Percentiles rank a stretch among this genome's conserved stretches.
Evolutionary conservation across 2,797 vertebrate species (phyloP).

Genomic region (Paramormyrops hopkinsi): DNA sequence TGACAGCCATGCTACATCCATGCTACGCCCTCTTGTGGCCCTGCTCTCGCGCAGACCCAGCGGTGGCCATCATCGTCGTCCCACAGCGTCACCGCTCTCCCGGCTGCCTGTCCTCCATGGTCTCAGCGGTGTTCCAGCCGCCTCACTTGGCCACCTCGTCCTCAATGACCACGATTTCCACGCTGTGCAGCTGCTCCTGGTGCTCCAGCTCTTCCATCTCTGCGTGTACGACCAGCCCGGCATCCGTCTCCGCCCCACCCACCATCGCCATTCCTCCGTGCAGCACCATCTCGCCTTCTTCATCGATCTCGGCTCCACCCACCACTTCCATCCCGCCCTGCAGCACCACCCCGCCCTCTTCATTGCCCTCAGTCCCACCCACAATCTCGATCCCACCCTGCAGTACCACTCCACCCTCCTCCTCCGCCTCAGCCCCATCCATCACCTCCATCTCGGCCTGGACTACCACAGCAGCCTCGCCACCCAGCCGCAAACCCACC

Average conservation of each 20-base stretch:
- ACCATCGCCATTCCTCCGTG: neutral
- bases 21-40: neutral
- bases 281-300: neutral
- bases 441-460: conserved; percentile 56
- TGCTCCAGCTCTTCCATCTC: conserved; percentile 53
- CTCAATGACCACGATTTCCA: conserved; percentile 68
- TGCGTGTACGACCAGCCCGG: neutral
- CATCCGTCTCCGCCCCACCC: neutral
- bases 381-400: neutral
- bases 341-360: neutral
- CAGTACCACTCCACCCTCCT: conserved; percentile 28
- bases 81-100: neutral
- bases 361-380: neutral
- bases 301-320: neutral
- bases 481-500: conserved; percentile 37
- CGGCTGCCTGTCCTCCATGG: neutral
- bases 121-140: neutral
- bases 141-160: conserved; percentile 41
- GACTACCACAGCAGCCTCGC: conserved; percentile 61
- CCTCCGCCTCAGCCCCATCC: conserved; percentile 52
- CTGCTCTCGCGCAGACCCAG: neutral
- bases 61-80: neutral
- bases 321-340: conserved; percentile 5
- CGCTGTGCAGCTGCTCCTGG: conserved; percentile 63
- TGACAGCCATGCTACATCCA: conserved; percentile 1